A percentile compares a stretch with the other conserved stretches of the same genome.
These are phyloP conservation scores for Ectemnius continuus DNA, from an alignment of 2,888 invertebrate species.

Conservation along the genomic window DNA sequence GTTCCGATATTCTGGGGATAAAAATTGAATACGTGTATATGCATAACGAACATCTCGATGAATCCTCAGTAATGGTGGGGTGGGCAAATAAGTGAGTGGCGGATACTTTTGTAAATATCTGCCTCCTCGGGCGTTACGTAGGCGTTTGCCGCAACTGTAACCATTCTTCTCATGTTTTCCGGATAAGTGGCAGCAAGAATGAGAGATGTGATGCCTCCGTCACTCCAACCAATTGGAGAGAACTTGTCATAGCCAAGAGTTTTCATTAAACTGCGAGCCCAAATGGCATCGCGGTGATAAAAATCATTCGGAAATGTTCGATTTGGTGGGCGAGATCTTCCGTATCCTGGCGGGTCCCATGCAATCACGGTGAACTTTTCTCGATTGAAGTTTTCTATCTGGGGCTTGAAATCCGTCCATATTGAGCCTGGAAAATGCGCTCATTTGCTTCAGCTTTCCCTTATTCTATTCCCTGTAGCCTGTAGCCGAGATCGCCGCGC, in stretches of 20 bases:
- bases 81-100: background rate
- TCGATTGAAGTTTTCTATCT: conserved; percentile 83
- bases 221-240: conserved; percentile 93
- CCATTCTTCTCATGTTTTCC: conserved; percentile 84
- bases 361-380: conserved; percentile 83
- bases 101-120: conserved; percentile 81
- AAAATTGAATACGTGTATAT: background rate
- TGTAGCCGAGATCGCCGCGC: too few relatives aligned
- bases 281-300: conserved; percentile 86
- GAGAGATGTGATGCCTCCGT: conserved; percentile 89
- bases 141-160: conserved; percentile 89
- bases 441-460: too few relatives aligned
- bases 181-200: conserved; percentile 87
- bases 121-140: conserved; percentile 86
- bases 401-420: conserved; percentile 90
- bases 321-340: conserved; percentile 88
- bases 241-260: conserved; percentile 83
- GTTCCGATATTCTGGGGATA: conserved; percentile 81
- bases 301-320: conserved; percentile 86
- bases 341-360: conserved; percentile 95
- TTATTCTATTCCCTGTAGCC: too few relatives aligned
- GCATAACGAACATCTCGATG: background rate
- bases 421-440: conserved; percentile 81
- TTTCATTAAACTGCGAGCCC: conserved; percentile 86
- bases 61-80: background rate